Evolutionary conservation across 1,140 invertebrate genomes (phyloP).

Genomic region (Drosophila takahashii): DNA sequence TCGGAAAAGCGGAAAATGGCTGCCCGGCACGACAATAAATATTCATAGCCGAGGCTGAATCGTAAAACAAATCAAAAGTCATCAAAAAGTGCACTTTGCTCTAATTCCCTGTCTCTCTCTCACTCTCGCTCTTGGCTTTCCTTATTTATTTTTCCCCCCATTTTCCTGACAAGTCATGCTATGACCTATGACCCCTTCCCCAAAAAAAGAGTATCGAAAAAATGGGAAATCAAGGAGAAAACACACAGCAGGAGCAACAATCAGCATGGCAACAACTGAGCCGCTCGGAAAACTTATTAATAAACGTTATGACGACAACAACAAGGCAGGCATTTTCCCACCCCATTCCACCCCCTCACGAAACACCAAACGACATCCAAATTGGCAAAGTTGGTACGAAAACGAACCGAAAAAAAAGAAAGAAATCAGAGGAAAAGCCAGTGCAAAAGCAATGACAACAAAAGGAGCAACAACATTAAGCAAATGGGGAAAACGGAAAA

Average conservation of each 20-base stretch:
- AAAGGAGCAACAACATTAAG: constrained; percentile 1
- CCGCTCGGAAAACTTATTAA: constrained; percentile 66
- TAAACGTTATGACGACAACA: constrained; percentile 77
- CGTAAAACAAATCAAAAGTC: constrained; percentile 83
- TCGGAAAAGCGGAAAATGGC: constrained; percentile 23
- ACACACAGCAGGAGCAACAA: constrained; percentile 69
- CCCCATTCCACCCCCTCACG: not conserved
- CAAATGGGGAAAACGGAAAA: not conserved
- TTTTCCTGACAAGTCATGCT: constrained; percentile 70
- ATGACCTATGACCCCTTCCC: constrained; percentile 27
- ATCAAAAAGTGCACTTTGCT: constrained; percentile 82
- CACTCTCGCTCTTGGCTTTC: constrained; percentile 14
- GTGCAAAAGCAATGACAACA: constrained; percentile 36
- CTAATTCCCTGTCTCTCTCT: constrained; percentile 61
- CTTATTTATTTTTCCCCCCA: constrained; percentile 24
- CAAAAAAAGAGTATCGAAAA: constrained; percentile 5
- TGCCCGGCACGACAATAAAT: constrained; percentile 73
- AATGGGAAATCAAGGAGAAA: constrained; percentile 37
- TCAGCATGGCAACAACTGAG: constrained; percentile 55
- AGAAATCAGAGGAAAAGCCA: constrained; percentile 4
- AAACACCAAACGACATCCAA: constrained; percentile 57
- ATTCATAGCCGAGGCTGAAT: constrained; percentile 71
- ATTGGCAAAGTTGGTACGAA: constrained; percentile 79
- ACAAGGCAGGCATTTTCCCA: constrained; percentile 36
- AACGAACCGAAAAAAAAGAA: constrained; percentile 27